phyloP scores from a whole-genome alignment of 2,888 invertebrate genomes.

The Parascotia fuliginaria region DNA sequence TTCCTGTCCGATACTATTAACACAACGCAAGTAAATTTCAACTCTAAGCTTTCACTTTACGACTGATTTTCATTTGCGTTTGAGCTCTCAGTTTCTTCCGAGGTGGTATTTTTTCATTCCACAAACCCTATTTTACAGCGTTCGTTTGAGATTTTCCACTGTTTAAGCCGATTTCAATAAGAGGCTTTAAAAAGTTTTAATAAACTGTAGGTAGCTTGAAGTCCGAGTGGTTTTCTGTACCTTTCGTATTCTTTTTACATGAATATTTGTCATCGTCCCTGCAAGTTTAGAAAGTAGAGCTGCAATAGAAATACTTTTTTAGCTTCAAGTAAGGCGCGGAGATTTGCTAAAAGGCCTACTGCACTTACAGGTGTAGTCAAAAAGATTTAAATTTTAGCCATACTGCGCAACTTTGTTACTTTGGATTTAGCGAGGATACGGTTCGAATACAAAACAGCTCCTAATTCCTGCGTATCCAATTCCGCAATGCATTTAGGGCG shows the following conservation, averaged over 20 bases:
- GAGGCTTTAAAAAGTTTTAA: constrained; percentile 53
- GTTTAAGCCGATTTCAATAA: constrained; percentile 54
- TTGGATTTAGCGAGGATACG: too few relatives aligned
- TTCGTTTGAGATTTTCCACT: constrained; percentile 40
- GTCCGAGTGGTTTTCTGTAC: constrained; percentile 27
- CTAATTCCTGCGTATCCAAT: too few relatives aligned
- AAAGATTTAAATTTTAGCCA: too few relatives aligned
- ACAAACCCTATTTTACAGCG: constrained; percentile 28
- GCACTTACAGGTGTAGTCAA: too few relatives aligned
- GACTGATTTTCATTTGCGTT: constrained; percentile 1
- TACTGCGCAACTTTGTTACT: too few relatives aligned
- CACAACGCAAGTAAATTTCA: neutral
- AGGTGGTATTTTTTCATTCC: constrained; percentile 21
- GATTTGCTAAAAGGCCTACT: too few relatives aligned
- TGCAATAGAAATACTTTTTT: constrained; percentile 6
- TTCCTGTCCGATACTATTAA: constrained; percentile 25
- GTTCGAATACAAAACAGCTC: too few relatives aligned
- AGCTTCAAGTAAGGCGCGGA: too few relatives aligned
- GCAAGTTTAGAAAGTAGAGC: constrained; percentile 7
- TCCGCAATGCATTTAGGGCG: too few relatives aligned
- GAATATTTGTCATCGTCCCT: constrained; percentile 12
- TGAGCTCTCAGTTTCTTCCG: constrained; percentile 3
- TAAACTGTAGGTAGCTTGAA: constrained; percentile 37
- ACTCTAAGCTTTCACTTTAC: fast-evolving
- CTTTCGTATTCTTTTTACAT: constrained; percentile 17